These are phyloP conservation scores for Aphis gossypii DNA, from an alignment of 1,140 invertebrate genomes.

Conservation along the genomic window DNA sequence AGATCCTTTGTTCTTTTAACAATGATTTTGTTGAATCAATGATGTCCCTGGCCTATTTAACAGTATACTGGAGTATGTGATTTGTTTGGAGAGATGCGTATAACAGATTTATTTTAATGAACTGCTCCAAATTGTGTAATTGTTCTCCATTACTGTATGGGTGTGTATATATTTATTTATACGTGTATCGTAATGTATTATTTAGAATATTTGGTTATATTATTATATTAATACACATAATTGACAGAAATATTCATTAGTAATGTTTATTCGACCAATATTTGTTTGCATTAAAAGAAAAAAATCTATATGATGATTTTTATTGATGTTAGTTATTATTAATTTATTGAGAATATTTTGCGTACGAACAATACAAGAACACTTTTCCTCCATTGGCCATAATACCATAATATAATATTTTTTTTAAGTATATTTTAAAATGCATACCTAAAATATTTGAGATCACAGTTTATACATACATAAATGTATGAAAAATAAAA, in stretches of 20 bases:
- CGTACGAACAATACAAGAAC: background rate
- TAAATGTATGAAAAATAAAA: no score
- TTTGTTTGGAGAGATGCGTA: background rate
- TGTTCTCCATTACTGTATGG: background rate
- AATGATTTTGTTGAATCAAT: conserved; percentile 1
- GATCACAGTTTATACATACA: no score
- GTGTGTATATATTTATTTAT: background rate
- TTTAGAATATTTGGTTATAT: background rate
- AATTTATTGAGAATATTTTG: background rate
- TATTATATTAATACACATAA: background rate
- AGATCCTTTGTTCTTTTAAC: conserved; percentile 1
- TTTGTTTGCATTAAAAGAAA: background rate
- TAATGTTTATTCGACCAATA: background rate
- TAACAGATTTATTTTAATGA: conserved; percentile 5
- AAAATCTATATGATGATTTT: background rate
- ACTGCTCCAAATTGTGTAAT: background rate
- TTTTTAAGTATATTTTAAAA: background rate
- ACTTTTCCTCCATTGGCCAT: background rate
- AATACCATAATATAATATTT: background rate
- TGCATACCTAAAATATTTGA: background rate
- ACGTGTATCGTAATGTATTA: background rate
- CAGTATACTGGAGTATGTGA: background rate
- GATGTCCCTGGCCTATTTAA: background rate
- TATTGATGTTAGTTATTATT: background rate
- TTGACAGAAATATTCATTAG: background rate